These are phyloP conservation scores for Brachyrhaphis roseni DNA, from an alignment of 2,797 vertebrate genomes.

Conservation along the genomic window DNA sequence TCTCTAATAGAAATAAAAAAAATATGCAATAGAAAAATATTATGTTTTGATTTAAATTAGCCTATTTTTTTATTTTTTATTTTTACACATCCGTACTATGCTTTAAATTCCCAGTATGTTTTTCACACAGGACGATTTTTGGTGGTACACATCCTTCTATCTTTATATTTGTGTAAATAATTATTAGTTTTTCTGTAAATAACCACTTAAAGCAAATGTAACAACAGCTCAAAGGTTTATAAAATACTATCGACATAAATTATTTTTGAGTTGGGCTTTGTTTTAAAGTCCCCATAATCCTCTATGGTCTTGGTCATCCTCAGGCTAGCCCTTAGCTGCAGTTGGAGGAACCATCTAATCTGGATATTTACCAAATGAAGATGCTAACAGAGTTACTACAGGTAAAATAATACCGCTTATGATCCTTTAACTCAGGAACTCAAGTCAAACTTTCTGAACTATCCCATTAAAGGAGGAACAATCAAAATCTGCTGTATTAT, in stretches of 20 bases:
- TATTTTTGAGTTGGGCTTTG: neutral
- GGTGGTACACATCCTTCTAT: neutral
- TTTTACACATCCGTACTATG: neutral
- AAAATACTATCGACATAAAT: neutral
- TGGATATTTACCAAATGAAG: neutral
- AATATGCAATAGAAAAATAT: neutral
- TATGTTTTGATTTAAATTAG: neutral
- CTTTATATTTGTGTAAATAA: neutral
- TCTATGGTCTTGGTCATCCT: neutral
- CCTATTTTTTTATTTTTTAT: neutral
- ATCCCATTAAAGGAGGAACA: conserved; percentile 18
- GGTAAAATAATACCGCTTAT: neutral
- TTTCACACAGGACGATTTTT: neutral
- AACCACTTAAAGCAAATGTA: neutral
- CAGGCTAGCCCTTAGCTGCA: neutral
- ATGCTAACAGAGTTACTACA: neutral
- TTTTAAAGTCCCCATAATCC: neutral
- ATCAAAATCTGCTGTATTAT: conserved; percentile 71
- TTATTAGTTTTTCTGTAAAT: neutral
- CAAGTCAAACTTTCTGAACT: neutral
- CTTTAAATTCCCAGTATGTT: neutral
- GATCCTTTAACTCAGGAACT: neutral
- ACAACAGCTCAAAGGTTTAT: neutral
- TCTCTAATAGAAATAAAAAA: neutral
- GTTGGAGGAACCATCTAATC: neutral